Percentiles rank a stretch among this genome's conserved stretches.
Evolutionary conservation across 1,140 invertebrate species (phyloP).

Genomic region (Caenorhabditis brenneri): DNA sequence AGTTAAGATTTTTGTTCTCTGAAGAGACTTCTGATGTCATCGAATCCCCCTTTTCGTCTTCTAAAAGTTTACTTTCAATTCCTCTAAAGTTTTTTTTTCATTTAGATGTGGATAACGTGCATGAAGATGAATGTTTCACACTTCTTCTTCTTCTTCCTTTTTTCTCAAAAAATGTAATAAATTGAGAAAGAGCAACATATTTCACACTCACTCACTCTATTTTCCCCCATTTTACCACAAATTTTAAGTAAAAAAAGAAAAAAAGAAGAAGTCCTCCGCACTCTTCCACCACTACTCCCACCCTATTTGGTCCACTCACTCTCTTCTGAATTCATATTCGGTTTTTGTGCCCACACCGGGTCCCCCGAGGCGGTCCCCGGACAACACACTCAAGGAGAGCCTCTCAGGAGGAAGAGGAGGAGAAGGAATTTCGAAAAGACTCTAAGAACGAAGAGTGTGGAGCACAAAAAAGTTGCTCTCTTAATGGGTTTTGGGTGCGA

Average conservation of each 20-base stretch:
- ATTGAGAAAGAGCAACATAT: background rate
- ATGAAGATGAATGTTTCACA: conserved; percentile 3
- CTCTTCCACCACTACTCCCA: background rate
- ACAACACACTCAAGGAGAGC: background rate
- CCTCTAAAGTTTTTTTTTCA: background rate
- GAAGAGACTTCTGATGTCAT: background rate
- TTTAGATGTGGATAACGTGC: conserved; percentile 40
- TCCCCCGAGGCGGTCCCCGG: conserved; percentile 18
- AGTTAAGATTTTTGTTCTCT: background rate
- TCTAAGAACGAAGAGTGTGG: background rate
- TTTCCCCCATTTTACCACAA: background rate
- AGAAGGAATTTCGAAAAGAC: background rate
- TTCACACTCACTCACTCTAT: background rate
- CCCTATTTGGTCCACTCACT: no score
- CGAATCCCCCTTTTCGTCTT: background rate
- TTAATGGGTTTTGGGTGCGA: conserved; percentile 32
- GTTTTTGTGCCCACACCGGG: background rate
- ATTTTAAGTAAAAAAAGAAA: conserved; percentile 7
- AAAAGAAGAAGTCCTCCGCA: background rate
- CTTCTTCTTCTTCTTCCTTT: background rate
- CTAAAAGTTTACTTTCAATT: background rate
- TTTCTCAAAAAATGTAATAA: background rate
- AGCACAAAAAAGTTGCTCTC: conserved; percentile 26
- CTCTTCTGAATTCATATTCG: conserved; percentile 24
- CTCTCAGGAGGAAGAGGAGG: background rate